Evolutionary conservation across 1,140 invertebrate species (phyloP).

Genomic region (Camponotus pennsylvanicus): DNA sequence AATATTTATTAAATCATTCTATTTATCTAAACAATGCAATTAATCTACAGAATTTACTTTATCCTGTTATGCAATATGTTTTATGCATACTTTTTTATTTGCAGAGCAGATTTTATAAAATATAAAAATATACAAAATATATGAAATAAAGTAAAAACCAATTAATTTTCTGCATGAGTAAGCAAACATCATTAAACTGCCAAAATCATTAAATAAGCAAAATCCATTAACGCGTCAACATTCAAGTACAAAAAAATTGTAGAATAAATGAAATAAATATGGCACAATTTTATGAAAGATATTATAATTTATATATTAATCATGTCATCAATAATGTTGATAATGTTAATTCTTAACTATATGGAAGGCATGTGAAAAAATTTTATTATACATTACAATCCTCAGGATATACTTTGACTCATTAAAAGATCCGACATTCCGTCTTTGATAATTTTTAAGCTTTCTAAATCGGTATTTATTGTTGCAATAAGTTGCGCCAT

Average conservation of each 20-base stretch:
- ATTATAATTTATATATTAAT: neutral
- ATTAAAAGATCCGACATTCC: conserved; percentile 88
- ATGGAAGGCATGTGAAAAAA: conserved; percentile 32
- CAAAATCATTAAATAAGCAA: too few relatives aligned
- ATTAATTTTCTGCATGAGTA: neutral
- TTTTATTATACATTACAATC: conserved; percentile 62
- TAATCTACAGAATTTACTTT: conserved; percentile 11
- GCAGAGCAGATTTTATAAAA: neutral
- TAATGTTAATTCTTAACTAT: conserved; percentile 1
- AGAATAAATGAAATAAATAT: conserved; percentile 65
- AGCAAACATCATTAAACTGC: neutral
- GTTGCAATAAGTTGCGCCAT: conserved; percentile 94
- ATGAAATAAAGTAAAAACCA: conserved; percentile 9
- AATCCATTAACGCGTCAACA: neutral
- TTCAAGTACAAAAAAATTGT: conserved; percentile 29
- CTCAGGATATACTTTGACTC: conserved; percentile 77
- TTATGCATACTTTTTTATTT: neutral
- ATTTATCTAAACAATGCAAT: conserved; percentile 65
- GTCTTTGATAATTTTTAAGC: conserved; percentile 93
- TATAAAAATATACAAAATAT: conserved; percentile 16
- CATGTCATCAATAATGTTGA: conserved; percentile 2
- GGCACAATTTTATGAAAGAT: conserved; percentile 18
- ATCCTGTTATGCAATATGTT: neutral
- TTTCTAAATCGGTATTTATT: conserved; percentile 91
- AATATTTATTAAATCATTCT: conserved; percentile 62